A percentile compares a stretch with the other conserved stretches of the same genome.
Conservation (phyloP, 2,888 invertebrate genomes). For the Napeogenes inachia region DNA sequence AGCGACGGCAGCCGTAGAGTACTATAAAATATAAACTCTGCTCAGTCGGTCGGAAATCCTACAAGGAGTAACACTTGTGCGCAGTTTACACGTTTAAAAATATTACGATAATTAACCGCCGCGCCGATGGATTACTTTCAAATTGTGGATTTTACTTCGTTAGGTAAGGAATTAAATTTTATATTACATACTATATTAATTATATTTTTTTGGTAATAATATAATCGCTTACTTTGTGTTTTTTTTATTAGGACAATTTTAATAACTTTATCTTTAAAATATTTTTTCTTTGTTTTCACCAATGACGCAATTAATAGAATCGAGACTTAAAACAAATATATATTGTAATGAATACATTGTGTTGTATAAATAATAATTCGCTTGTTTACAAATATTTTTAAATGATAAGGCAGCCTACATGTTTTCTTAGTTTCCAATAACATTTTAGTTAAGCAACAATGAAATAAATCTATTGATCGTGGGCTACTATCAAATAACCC, state of each 20-base stretch:
- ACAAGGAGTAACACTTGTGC: conserved; percentile 40
- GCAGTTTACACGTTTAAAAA: conserved; percentile 24
- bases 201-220: conserved; percentile 1
- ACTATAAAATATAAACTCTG: too few relatives aligned
- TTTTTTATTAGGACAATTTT: not conserved
- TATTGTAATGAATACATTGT: too few relatives aligned
- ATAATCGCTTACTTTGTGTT: conserved; percentile 2
- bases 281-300: not conserved
- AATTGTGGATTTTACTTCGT: conserved; percentile 56
- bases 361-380: too few relatives aligned
- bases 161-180: conserved; percentile 52
- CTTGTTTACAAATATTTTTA: not conserved
- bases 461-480: not conserved
- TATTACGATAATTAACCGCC: conserved; percentile 28
- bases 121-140: conserved; percentile 54
- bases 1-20: conserved; percentile 39
- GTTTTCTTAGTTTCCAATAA: not conserved
- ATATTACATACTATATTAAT: conserved; percentile 1
- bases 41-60: conserved; percentile 58
- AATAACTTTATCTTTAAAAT: not conserved
- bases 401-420: not conserved
- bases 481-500: not conserved
- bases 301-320: too few relatives aligned
- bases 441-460: conserved; percentile 1
- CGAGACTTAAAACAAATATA: too few relatives aligned